phyloP scores from a whole-genome alignment of 2,797 vertebrate genomes.

The Scarus forsteni region DNA sequence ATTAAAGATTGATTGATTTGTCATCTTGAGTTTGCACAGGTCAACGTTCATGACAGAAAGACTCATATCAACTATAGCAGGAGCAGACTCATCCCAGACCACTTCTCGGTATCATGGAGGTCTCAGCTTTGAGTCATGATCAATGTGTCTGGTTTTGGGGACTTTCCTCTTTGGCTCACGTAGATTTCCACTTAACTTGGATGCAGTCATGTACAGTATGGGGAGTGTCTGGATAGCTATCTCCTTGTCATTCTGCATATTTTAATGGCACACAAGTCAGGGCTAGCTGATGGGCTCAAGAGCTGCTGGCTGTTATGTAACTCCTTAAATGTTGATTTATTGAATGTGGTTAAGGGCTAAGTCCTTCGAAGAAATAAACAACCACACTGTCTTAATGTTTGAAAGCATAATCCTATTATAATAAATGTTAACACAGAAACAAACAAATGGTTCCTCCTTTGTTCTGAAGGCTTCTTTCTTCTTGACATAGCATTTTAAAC shows the following conservation, averaged over 20 bases:
- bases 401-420: background rate
- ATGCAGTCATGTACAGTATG: background rate
- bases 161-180: slow-evolving; percentile 4
- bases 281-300: slow-evolving; percentile 3
- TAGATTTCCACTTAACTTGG: slow-evolving; percentile 8
- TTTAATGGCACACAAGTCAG: slow-evolving; percentile 16
- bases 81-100: background rate
- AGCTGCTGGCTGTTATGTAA: slow-evolving; percentile 12
- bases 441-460: background rate
- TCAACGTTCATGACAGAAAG: slow-evolving; percentile 1
- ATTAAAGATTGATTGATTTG: no score
- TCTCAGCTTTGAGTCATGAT: slow-evolving; percentile 25
- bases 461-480: background rate
- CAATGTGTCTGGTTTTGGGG: slow-evolving; percentile 13
- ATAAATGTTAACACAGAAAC: background rate
- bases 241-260: slow-evolving; percentile 26
- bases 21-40: slow-evolving; percentile 1
- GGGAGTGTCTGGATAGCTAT: slow-evolving; percentile 1
- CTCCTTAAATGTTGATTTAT: slow-evolving; percentile 15
- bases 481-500: background rate
- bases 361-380: background rate
- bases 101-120: slow-evolving; percentile 4
- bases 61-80: background rate
- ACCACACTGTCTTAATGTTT: background rate
- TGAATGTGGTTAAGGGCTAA: background rate